Base-by-base conservation (phyloP, 2,888 invertebrate species). In the Pemphredon lugubris region DNA sequence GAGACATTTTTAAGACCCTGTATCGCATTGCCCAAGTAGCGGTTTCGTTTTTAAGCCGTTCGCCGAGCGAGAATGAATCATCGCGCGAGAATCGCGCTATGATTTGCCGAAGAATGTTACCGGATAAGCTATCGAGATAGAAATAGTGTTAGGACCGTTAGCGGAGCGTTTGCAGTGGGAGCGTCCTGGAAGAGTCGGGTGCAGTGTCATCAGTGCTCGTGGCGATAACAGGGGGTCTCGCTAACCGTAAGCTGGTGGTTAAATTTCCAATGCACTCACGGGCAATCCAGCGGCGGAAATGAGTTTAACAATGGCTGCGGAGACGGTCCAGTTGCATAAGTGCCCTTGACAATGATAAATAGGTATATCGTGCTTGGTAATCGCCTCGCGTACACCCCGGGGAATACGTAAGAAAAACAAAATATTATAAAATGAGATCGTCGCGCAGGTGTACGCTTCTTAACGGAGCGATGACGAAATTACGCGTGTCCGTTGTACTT, bases 311-410 rank as follows among this genome's bases (percentile, higher is more conserved):
- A 79, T 69, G 79, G 61, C 72, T 68, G 61, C 55, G 50, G 79
- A 74, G 69, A 65, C 68, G 66, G 70, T 79, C 69, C 63, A 70
- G 77, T 70, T 72, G 73, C 72, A 76, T 72, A 79, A 74, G 48
- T 70, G 77, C 70, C 79, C 79, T 79, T 79, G 79, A 61, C 79
- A 79, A 65, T 79, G 79, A 79, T 63, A 64, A 63, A 74, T 79
- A 67, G 69, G 32, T 39, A 63, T 58, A 48, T 39, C 45, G 59
- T n/a, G 48, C 42, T 42, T 61, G 16, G 26, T 26, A 16, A 16
- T 42, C 14, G 39, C 55, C 34, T 40, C 26, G n/a, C n/a, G n/a
- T n/a, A n/a, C n/a, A n/a, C 39, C 30, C 6, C 44, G 37, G 30
- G 55, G 45, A 39, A 47, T 11, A 40, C 63, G 14, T 30, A 34